Evolutionary conservation across 1,140 invertebrate genomes (phyloP), one percentile per base, ranked within the genome.

Genomic region (Megalonaias nervosa): DNA sequence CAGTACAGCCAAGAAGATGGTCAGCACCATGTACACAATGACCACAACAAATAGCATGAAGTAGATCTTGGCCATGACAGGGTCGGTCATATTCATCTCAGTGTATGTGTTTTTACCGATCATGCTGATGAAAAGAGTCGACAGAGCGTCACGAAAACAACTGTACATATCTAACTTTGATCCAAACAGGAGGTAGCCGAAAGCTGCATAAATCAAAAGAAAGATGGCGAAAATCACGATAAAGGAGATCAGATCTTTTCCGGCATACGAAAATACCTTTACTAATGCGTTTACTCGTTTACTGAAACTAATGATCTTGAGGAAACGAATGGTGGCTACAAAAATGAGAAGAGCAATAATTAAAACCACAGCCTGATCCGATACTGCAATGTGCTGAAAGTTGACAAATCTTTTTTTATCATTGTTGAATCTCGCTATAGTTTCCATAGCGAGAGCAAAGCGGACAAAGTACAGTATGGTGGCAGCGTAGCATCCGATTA

Each of bases 1-100:
- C 68, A 95, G 95, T 71, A 95, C 95, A 59, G 95, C 95, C 84
- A 96, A 86, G 84, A 95, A 95, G 94, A 95, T 95, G 85, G 95
- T 95, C 91, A 95, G 85, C 48, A 96, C 85, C 70, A 95, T 93
- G 83, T 95, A 95, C 87, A 95, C 95, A 2, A 95, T 94, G 73
- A 95, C 93, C 83, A 96, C 93, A 26, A 95, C 94, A 79, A 94
- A 95, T 2, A 92, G 91, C 1, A 95, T 81, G 86, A 95, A 95
- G 87, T 94, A 95, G 23, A 95, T 92, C 14, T 95, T 95, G 13
- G 94, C 95, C 26, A 95, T 86, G 16, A 75, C 21, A 5, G 74
- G 74, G 12, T 69, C 17, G 31, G 94, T 93, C 48, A 92, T 87
- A 86, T 95, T 92, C 12, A 95, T 93, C 17, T 92, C 92, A 60